phyloP scores from a whole-genome alignment of 2,797 vertebrate genomes.

The Onychomys arenicola region DNA sequence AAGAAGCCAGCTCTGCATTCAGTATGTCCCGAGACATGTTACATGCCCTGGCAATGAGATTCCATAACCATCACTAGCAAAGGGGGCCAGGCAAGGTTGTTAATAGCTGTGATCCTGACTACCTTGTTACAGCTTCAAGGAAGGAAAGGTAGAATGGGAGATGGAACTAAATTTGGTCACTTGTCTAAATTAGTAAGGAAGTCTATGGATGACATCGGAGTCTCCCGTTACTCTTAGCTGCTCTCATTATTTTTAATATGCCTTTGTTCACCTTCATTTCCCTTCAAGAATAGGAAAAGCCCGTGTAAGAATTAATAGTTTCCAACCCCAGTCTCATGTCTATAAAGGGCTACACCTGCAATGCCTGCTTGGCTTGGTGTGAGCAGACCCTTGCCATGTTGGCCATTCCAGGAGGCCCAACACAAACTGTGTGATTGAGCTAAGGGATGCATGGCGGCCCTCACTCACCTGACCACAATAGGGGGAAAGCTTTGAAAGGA shows the following conservation, averaged over 20 bases:
- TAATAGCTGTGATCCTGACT: background rate
- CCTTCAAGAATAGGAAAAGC: background rate
- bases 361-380: background rate
- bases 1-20: constrained; percentile 60
- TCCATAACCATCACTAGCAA: constrained; percentile 28
- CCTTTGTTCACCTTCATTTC: constrained; percentile 46
- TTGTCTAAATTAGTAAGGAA: background rate
- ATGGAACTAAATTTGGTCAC: background rate
- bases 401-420: background rate
- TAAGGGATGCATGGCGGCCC: background rate
- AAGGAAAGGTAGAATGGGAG: background rate
- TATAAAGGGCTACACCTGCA: background rate
- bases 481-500: constrained; percentile 59
- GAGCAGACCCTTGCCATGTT: background rate
- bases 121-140: constrained; percentile 5
- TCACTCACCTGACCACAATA: constrained; percentile 79
- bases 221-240: background rate
- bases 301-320: background rate
- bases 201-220: background rate
- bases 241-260: constrained; percentile 29
- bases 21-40: constrained; percentile 56
- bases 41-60: constrained; percentile 24
- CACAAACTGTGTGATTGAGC: background rate
- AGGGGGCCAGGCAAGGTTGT: background rate
- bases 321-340: background rate